Evolutionary conservation across 2,888 invertebrate species (phyloP), one percentile per base, ranked within the genome.

Genomic region (Calameuta filiformis): DNA sequence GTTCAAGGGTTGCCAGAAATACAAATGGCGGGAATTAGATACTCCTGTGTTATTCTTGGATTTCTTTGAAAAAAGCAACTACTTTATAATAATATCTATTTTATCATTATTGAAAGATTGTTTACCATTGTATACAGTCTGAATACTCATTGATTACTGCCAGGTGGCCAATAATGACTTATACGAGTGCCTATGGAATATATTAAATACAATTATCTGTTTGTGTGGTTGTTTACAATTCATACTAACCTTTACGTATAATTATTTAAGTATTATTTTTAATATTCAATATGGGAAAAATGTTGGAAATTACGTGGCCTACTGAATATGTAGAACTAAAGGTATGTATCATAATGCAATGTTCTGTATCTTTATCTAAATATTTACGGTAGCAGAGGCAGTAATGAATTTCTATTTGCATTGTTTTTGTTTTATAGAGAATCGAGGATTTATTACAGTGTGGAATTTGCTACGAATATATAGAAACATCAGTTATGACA

Each of bases 381-480:
- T 34, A 31, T 35, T 23, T 15, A 23, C 11, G 12, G 71, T 31
- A 40, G 9, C 71, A 6, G 4, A 12, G 68, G 11, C 31, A 73
- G 6, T 34, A 9, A 33, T 56, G 56, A 34, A 75, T 31, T 79
- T 78, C 77, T 77, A 79, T 35, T 76, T 78, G 30, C 79, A 30
- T 56, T 76, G 75, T 75, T 80, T 80, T 75, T 82, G 15, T 73
- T 76, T 89, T 90, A 68, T 81, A 93, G 93, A 87, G 87, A 78
- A 87, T 93, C 74, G 93, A 93, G 79, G 89, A 90, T 37, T 85
- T 91, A 12, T 84, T 93, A 31, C 83, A 91, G 34, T 93, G 93
- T 87, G 91, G 92, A 15, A 93, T 93, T 81, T 93, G 93, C 80
- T 93, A 92, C 82, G 93, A 93, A 33, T 92, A 91, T 80, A 91